Base-by-base conservation (phyloP, 2,113 vertebrate species). In the Scortum barcoo region DNA sequence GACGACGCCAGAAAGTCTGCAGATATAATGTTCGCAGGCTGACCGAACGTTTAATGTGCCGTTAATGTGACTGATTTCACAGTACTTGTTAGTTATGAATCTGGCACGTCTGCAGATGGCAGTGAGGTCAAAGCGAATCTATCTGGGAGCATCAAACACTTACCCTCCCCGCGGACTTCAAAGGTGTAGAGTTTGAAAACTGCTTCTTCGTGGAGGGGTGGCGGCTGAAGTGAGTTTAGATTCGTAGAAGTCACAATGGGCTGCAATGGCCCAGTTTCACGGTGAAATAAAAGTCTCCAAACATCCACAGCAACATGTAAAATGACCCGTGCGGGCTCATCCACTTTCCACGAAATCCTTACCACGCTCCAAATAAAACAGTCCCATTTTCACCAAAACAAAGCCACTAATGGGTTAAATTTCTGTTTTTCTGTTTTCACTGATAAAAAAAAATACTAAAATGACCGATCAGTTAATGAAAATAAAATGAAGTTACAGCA, bases 1-100 rank as follows among this genome's bases (percentile, higher is more conserved):
- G 53, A 11, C 4, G 91, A 91, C 88, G 84, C 88, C 90, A 76
- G 53, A 46, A 36, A 85, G 91, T 93, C 91, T 89, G 66, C 24
- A 66, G 75, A 84, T 74, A 80, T 78, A 85, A 71, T 56, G 84
- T 83, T 85, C 48, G 24, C 76, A 53, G 61, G 12, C 81, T 28
- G 75, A 68, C 86, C 71, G n/a, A n/a, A n/a, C n/a, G n/a, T n/a
- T n/a, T n/a, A n/a, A n/a, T n/a, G n/a, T n/a, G n/a, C 79, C 38
- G 65, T 3, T 22, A 3, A 54, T 50, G 81, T 16, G 72, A 76
- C 72, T 51, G 60, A 84, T 89, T 88, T 81, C 80, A 77, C 74
- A 13, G 50, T 14, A 51, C 70, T 69, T 75, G 74, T 76, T 76
- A 72, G 61, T 83, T 42, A 58, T 72, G 71, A 72, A 67, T 73